Conservation (phyloP, 2,113 vertebrate species). For the Thryonomys swinderianus region DNA sequence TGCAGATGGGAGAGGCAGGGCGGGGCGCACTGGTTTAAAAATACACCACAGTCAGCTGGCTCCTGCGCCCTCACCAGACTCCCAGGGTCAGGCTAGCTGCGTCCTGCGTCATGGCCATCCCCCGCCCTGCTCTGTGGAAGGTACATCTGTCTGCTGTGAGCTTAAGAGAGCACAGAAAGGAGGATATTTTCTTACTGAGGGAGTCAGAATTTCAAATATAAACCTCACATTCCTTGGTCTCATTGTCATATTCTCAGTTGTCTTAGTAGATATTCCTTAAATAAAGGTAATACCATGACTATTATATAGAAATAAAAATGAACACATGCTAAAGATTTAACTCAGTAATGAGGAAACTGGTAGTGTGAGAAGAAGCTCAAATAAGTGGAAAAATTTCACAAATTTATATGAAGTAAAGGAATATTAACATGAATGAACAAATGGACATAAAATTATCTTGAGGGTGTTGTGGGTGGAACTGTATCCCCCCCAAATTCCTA, state of each 20-base stretch:
- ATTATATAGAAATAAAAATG: neutral
- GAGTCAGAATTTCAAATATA: neutral
- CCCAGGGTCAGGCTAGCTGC: neutral
- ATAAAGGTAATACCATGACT: neutral
- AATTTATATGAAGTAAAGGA: neutral
- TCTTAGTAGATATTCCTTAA: neutral
- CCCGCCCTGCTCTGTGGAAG: neutral
- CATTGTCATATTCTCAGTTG: neutral
- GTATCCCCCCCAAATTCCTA: neutral
- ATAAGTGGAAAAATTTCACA: neutral
- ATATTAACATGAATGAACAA: neutral
- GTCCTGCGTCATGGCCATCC: neutral
- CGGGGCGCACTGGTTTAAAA: conserved; percentile 28
- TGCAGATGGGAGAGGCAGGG: conserved; percentile 26
- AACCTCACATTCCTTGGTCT: neutral
- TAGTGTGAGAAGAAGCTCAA: neutral
- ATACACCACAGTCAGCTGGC: conserved; percentile 9
- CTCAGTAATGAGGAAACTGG: neutral
- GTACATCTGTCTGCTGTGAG: neutral
- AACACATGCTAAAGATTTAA: neutral
- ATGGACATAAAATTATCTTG: neutral
- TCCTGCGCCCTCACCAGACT: neutral
- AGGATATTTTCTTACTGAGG: neutral
- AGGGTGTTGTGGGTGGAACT: neutral
- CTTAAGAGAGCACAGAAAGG: neutral